Percentiles rank a stretch among this genome's conserved stretches.
Evolutionary conservation across 2,797 vertebrate genomes (phyloP).

Genomic region (Neomorphus geoffroyi): DNA sequence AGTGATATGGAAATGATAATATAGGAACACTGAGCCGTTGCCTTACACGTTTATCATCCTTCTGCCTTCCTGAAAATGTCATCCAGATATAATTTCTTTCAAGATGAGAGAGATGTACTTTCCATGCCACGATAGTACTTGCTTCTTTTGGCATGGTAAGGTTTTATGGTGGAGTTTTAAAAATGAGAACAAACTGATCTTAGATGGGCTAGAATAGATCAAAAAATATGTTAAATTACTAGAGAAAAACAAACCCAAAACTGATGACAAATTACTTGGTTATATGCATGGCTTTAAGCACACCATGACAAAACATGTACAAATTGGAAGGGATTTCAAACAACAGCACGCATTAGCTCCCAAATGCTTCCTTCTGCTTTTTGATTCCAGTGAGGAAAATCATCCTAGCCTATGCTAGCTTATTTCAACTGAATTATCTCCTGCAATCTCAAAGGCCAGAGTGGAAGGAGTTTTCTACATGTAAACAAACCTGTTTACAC

Average conservation of each 20-base stretch:
- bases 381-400: neutral
- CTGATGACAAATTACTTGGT: neutral
- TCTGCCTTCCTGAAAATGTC: neutral
- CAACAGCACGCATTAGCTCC: neutral
- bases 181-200: neutral
- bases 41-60: neutral
- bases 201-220: neutral
- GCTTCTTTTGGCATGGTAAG: neutral
- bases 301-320: neutral
- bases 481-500: constrained; percentile 14
- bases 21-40: neutral
- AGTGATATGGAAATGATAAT: neutral
- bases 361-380: neutral
- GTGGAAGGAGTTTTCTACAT: neutral
- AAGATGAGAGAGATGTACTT: neutral
- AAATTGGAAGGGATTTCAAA: neutral
- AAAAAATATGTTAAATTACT: neutral
- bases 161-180: constrained; percentile 1
- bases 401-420: neutral
- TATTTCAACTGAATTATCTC: neutral
- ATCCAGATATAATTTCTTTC: neutral
- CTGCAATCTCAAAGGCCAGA: neutral
- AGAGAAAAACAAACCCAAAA: neutral
- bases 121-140: neutral
- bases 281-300: neutral